Base-by-base conservation (phyloP, 2,797 vertebrate species). In the Botia almorhae region DNA sequence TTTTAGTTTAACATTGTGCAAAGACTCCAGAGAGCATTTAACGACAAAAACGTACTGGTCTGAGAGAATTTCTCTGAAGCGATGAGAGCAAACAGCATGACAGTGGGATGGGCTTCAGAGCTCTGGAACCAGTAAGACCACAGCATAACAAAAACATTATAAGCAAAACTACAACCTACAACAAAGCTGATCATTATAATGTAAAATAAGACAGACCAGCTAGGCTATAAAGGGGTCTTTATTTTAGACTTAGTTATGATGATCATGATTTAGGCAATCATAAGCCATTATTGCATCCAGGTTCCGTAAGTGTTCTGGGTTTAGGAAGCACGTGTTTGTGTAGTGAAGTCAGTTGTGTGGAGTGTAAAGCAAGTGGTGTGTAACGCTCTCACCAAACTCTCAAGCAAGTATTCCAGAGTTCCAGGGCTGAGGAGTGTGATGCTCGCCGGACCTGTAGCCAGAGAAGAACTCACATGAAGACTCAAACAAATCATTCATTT, bases 1-100 rank as follows among this genome's bases (percentile, higher is more conserved):
- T 60, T 74, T 16, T 0, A 2, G 23, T 19, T 39, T 16, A 16
- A 72, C 36, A 17, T 29, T 13, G 19, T 23, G 21, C 46, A 39
- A 16, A 1, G 17, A 68, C 4, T 50, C 3, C n/a, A 50, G 36
- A 48, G 14, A 55, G 39, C 1, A 50, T 0, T 48, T 13, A 61
- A 56, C 4, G 2, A 1, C 17, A 23, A 43, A 78, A 36, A 94
- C 97, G 89, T 95, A 99, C 98, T 99, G 75, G 98, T 99, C 91
- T 99, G 98, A 89, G 98, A 98, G 95, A 99, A 99, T 93, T 99
- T 99, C 91, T 99, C 98, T 94, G 99, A 92, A 80, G 98, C 98
- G 79, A 99, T 99, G 85, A 99, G 96, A 88, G 98, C 97, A 93
- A 99, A 99, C 87, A 99, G 95, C 97, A 99, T 99, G 86, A 99